Evolutionary conservation across 2,888 invertebrate genomes (phyloP).

Genomic region (Pilophorus perplexus): DNA sequence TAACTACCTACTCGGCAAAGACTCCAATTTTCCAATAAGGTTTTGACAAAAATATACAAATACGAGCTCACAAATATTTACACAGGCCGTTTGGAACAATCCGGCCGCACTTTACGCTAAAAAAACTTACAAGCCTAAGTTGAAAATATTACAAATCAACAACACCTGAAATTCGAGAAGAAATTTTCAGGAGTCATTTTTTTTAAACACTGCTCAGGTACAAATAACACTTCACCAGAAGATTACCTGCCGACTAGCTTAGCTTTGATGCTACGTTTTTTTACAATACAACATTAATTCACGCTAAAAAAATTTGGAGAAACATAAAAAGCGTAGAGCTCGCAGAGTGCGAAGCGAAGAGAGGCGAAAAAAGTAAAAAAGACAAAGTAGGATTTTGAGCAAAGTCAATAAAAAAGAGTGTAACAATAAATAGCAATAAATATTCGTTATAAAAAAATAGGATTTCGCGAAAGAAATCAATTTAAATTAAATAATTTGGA

Average conservation of each 20-base stretch:
- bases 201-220: slow-evolving; percentile 27
- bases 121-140: not conserved
- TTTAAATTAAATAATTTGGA: too few species aligned
- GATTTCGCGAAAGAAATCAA: too few species aligned
- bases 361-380: too few species aligned
- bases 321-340: not conserved
- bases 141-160: not conserved
- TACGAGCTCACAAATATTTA: not conserved
- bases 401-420: too few species aligned
- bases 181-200: slow-evolving; percentile 13
- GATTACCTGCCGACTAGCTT: slow-evolving; percentile 37
- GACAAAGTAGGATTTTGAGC: too few species aligned
- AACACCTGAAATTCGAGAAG: not conserved
- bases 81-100: too few species aligned
- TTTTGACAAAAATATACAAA: not conserved
- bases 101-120: too few species aligned
- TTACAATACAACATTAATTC: not conserved
- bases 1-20: too few species aligned
- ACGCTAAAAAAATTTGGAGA: not conserved
- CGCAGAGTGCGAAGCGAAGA: too few species aligned
- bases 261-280: slow-evolving; percentile 31
- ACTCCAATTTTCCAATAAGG: not conserved
- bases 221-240: slow-evolving; percentile 19
- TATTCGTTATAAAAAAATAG: too few species aligned
- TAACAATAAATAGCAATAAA: too few species aligned